Evolutionary conservation across 2,797 vertebrate species (phyloP).

Genomic region (Uromys caudimaculatus): DNA sequence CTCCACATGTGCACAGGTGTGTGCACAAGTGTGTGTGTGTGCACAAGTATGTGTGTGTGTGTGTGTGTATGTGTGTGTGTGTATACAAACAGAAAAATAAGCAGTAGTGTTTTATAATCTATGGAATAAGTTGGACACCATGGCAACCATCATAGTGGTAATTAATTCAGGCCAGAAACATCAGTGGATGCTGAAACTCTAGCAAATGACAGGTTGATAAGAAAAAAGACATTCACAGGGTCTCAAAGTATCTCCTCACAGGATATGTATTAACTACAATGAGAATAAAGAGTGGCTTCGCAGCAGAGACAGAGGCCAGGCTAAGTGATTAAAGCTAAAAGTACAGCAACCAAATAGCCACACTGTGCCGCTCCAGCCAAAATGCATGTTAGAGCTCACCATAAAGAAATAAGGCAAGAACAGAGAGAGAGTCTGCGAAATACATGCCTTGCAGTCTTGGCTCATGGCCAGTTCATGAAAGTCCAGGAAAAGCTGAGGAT

Average conservation of each 20-base stretch:
- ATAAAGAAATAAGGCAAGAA: background rate
- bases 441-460: background rate
- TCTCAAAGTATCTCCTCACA: background rate
- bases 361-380: background rate
- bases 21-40: background rate
- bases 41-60: too few relatives aligned
- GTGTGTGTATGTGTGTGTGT: too few relatives aligned
- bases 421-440: background rate
- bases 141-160: background rate
- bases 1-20: background rate
- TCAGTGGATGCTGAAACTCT: background rate
- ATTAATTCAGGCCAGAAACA: conserved; percentile 10
- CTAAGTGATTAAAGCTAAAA: background rate
- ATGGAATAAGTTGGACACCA: background rate
- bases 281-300: background rate
- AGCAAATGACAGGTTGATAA: background rate
- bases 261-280: background rate
- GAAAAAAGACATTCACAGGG: background rate
- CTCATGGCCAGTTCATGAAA: background rate
- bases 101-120: background rate
- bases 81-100: background rate
- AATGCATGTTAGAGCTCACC: background rate
- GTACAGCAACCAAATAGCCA: background rate
- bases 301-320: background rate
- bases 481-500: background rate